Evolutionary conservation across 2,888 invertebrate species (phyloP).

Genomic region (Junonia oenone): DNA sequence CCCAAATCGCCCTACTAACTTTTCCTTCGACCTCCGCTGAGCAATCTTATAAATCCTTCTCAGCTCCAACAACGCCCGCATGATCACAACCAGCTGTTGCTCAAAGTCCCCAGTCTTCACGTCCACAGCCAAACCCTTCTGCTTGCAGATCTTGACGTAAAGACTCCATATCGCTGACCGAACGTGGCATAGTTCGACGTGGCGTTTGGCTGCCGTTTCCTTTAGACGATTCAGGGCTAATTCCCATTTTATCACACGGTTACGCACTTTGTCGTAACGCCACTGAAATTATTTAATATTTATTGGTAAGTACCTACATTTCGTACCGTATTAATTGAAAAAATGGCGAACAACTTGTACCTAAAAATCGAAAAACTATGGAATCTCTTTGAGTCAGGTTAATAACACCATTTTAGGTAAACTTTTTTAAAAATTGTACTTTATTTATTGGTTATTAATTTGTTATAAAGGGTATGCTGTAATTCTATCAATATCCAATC

Average conservation of each 20-base stretch:
- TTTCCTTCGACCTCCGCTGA: constrained; percentile 56
- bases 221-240: constrained; percentile 79
- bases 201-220: constrained; percentile 72
- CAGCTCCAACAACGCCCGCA: constrained; percentile 79
- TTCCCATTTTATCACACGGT: constrained; percentile 81
- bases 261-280: constrained; percentile 80
- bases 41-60: constrained; percentile 69
- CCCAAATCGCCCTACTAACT: constrained; percentile 50
- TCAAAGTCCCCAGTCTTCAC: constrained; percentile 76
- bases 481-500: too few species aligned
- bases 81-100: constrained; percentile 81
- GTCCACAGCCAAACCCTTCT: constrained; percentile 68
- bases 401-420: too few species aligned
- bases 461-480: too few species aligned
- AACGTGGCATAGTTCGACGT: constrained; percentile 79
- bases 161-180: constrained; percentile 80
- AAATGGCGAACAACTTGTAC: too few species aligned
- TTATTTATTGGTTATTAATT: too few species aligned
- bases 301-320: too few species aligned
- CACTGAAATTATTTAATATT: constrained; percentile 58
- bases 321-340: too few species aligned
- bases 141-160: constrained; percentile 81
- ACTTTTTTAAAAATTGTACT: too few species aligned
- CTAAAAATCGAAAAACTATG: too few species aligned
- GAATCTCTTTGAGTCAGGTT: too few species aligned